These are phyloP conservation scores for Sebastes iracundus DNA, from an alignment of 2,797 vertebrate genomes.

Conservation along the genomic window DNA sequence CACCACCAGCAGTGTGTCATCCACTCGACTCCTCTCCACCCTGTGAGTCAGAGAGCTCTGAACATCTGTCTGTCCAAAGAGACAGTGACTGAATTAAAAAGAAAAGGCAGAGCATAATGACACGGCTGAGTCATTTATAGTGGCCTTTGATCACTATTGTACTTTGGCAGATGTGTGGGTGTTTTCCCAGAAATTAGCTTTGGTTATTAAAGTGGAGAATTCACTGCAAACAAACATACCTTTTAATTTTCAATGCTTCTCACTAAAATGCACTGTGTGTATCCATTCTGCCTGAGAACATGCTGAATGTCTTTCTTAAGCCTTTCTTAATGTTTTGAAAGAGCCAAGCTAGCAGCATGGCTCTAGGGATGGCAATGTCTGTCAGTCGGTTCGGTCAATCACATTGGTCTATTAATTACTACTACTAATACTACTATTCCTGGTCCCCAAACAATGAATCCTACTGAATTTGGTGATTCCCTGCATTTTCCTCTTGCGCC, in stretches of 20 bases:
- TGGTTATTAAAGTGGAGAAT: slow-evolving; percentile 10
- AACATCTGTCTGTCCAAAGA: slow-evolving; percentile 28
- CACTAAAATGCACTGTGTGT: background rate
- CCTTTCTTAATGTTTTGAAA: background rate
- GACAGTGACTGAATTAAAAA: slow-evolving; percentile 29
- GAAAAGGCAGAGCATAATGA: slow-evolving; percentile 8
- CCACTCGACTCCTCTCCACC: slow-evolving; percentile 24
- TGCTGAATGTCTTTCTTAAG: background rate
- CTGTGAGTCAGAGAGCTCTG: slow-evolving; percentile 43
- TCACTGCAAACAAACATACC: background rate
- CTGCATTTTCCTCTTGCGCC: background rate
- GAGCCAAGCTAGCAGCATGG: background rate
- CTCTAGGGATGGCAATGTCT: background rate
- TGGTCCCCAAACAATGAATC: background rate
- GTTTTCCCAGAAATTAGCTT: slow-evolving; percentile 30
- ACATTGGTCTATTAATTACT: background rate
- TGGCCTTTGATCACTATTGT: slow-evolving; percentile 37
- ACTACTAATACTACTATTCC: too few relatives aligned
- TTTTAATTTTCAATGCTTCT: background rate
- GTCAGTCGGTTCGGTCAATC: background rate
- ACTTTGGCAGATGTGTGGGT: slow-evolving; percentile 20
- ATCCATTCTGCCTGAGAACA: background rate
- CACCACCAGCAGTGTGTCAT: slow-evolving; percentile 32
- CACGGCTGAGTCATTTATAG: slow-evolving; percentile 45
- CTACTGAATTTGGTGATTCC: too few relatives aligned